Evolutionary conservation across 2,113 vertebrate species (phyloP), one percentile per base, ranked within the genome.

Genomic region (Cisticola juncidis): DNA sequence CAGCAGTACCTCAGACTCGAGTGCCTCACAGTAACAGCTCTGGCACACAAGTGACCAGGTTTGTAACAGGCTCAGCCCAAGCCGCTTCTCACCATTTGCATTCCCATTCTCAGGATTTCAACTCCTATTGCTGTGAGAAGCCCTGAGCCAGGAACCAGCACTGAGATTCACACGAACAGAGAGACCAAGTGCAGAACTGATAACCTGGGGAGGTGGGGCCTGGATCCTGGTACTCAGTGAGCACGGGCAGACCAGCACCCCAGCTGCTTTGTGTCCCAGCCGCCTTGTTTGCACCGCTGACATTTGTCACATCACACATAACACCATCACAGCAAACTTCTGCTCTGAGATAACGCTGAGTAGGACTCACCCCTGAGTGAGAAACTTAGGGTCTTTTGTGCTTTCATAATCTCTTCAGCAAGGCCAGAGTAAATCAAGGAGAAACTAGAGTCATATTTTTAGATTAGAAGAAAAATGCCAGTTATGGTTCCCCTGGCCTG

Each of bases 41-140:
- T 48, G n/a, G 26, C 10, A 15, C 47, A 18, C 4, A 25, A 62
- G 36, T 28, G 68, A 28, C 18, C 51, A 11, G 26, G 12, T 33
- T 74, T 60, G 7, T 61, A 28, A 45, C 31, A 60, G 69, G 47
- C 36, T 61, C 56, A 18, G 51, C 8, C 14, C 2, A 35, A 79
- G 25, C 19, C 2, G 0, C 22, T 28, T 24, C 69, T 69, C 42
- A 0, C 48, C 18, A 1, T 29, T 50, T 4, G 4, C 16, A 0
- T 58, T 81, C 47, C 24, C 44, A 14, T 35, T 22, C 23, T 7
- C 3, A 1, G 48, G 16, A 45, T 72, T 65, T 51, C 21, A 82
- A 7, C 4, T 20, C 26, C 13, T 9, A 31, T 31, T 72, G 40
- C 36, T 42, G 44, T 19, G 54, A 78, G 65, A 24, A 78, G 29